Evolutionary conservation across 2,888 invertebrate genomes (phyloP).

Genomic region (Phaonia tiefii): DNA sequence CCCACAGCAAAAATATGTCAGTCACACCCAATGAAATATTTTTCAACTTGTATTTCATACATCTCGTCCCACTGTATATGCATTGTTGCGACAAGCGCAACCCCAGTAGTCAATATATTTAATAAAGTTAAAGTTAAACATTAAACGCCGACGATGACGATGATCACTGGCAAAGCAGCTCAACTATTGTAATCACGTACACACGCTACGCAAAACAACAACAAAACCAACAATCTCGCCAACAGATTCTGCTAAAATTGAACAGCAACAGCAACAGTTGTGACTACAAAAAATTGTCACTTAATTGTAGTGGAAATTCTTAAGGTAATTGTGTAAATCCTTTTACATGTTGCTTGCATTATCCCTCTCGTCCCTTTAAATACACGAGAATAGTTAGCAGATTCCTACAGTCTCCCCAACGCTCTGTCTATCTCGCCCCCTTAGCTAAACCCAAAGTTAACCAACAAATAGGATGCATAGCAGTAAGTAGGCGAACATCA

Average conservation of each 20-base stretch:
- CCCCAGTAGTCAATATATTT: slow-evolving; percentile 64
- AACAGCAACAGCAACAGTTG: slow-evolving; percentile 9
- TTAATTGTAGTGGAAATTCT: slow-evolving; percentile 66
- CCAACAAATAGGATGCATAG: slow-evolving; percentile 10
- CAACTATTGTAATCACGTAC: slow-evolving; percentile 59
- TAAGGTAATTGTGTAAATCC: slow-evolving; percentile 63
- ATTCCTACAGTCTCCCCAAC: too few relatives aligned
- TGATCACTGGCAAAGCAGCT: slow-evolving; percentile 25
- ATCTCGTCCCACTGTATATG: slow-evolving; percentile 45
- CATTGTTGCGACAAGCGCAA: slow-evolving; percentile 22
- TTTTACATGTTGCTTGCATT: slow-evolving; percentile 40
- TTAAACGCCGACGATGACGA: slow-evolving; percentile 30
- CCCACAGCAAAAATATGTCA: too few relatives aligned
- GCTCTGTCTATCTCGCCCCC: not conserved
- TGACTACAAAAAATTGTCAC: slow-evolving; percentile 63
- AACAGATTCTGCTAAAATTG: not conserved
- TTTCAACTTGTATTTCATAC: not conserved
- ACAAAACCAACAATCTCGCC: slow-evolving; percentile 6
- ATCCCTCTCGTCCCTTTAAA: too few relatives aligned
- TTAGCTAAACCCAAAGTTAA: not conserved
- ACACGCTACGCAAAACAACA: not conserved
- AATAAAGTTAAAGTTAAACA: slow-evolving; percentile 58
- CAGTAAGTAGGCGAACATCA: slow-evolving; percentile 25
- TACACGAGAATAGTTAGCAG: too few relatives aligned
- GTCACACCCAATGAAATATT: too few relatives aligned